Evolutionary conservation across 1,140 invertebrate species (phyloP).

Genomic region (Tetramorium parvispinum): DNA sequence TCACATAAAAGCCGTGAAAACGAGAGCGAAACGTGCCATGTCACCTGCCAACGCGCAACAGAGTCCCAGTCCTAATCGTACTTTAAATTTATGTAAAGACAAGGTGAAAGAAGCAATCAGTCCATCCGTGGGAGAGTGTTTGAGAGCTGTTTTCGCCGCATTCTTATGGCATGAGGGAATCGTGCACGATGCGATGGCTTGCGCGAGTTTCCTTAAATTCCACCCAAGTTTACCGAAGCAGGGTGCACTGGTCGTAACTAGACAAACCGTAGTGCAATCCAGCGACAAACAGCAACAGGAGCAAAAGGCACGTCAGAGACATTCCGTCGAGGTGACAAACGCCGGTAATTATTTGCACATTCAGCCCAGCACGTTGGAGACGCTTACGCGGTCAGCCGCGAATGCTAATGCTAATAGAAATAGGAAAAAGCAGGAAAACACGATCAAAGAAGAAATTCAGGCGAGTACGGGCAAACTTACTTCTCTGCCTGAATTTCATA

Average conservation of each 20-base stretch:
- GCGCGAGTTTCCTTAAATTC: constrained; percentile 98
- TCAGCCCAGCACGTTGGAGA: constrained; percentile 91
- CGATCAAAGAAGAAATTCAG: constrained; percentile 87
- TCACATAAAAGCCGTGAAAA: constrained; percentile 84
- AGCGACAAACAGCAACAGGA: constrained; percentile 85
- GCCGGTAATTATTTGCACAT: constrained; percentile 92
- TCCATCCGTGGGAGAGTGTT: constrained; percentile 96
- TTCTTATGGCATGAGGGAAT: constrained; percentile 99
- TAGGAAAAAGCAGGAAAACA: constrained; percentile 86
- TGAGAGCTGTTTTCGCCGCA: constrained; percentile 97
- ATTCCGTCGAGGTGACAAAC: constrained; percentile 94
- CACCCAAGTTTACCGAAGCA: constrained; percentile 95
- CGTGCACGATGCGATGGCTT: constrained; percentile 98
- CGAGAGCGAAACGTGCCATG: constrained; percentile 87
- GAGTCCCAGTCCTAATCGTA: constrained; percentile 77
- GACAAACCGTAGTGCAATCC: constrained; percentile 76
- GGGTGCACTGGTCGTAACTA: constrained; percentile 91
- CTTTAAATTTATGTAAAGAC: constrained; percentile 81
- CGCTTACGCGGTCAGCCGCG: constrained; percentile 90
- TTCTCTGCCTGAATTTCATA: constrained; percentile 85
- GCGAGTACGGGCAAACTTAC: constrained; percentile 76
- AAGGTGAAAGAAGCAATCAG: constrained; percentile 94
- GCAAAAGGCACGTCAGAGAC: constrained; percentile 90
- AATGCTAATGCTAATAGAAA: constrained; percentile 90
- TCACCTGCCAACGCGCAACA: constrained; percentile 87